phyloP scores from a whole-genome alignment of 2,888 invertebrate species.

The Exephanes ischioxanthus region DNA sequence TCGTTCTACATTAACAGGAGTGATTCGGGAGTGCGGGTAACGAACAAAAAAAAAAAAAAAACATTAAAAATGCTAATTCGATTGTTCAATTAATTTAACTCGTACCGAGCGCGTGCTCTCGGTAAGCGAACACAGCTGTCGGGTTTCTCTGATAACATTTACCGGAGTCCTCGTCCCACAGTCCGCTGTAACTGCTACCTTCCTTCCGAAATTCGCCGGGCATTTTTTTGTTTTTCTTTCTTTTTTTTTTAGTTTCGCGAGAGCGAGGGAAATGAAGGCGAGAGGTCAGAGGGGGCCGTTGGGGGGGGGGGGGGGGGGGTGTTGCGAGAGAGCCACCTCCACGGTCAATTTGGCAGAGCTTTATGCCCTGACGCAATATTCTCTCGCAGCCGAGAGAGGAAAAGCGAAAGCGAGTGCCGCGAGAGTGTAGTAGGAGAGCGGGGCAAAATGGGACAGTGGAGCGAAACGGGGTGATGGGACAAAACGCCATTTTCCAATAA shows the following conservation, averaged over 20 bases:
- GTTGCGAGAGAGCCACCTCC: neutral
- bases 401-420: slow-evolving; percentile 56
- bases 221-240: slow-evolving; percentile 1
- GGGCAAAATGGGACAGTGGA: neutral
- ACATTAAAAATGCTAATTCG: slow-evolving; percentile 45
- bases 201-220: slow-evolving; percentile 24
- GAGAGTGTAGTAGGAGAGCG: neutral
- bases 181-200: slow-evolving; percentile 36
- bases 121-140: slow-evolving; percentile 32
- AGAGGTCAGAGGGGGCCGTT: neutral
- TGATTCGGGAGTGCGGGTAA: neutral
- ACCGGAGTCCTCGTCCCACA: neutral
- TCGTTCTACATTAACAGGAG: slow-evolving; percentile 17
- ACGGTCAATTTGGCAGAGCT: slow-evolving; percentile 72
- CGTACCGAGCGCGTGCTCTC: neutral
- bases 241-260: slow-evolving; percentile 5
- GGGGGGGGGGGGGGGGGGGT: neutral
- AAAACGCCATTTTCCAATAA: neutral
- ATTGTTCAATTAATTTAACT: slow-evolving; percentile 57
- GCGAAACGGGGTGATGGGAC: neutral
- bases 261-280: slow-evolving; percentile 15
- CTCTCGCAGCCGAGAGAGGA: slow-evolving; percentile 56
- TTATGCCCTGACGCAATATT: slow-evolving; percentile 68
- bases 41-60: neutral
- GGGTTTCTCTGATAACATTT: slow-evolving; percentile 39